phyloP scores from a whole-genome alignment of 2,113 vertebrate genomes.

The Dascyllus trimaculatus region DNA sequence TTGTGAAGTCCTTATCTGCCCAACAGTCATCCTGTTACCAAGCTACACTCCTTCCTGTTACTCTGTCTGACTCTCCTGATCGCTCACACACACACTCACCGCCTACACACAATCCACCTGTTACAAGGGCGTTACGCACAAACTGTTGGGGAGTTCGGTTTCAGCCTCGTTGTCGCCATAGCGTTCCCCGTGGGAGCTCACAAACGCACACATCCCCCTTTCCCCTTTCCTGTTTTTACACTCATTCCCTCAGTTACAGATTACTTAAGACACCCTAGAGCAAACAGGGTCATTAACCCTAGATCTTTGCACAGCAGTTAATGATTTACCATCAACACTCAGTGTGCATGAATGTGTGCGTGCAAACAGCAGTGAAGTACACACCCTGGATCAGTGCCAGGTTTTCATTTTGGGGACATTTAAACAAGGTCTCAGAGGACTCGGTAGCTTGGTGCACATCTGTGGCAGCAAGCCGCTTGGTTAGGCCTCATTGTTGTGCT shows the following conservation, averaged over 20 bases:
- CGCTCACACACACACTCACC: neutral
- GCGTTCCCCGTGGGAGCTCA: slow-evolving; percentile 10
- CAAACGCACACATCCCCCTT: neutral
- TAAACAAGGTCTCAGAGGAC: slow-evolving; percentile 12
- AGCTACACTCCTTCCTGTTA: neutral
- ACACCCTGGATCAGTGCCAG: slow-evolving; percentile 6
- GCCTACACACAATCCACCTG: slow-evolving; percentile 24
- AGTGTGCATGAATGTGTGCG: slow-evolving; percentile 5
- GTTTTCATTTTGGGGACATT: slow-evolving; percentile 34
- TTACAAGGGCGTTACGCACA: slow-evolving; percentile 31
- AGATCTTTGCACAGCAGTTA: slow-evolving; percentile 59
- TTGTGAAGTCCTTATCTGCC: slow-evolving; percentile 42
- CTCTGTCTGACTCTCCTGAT: neutral
- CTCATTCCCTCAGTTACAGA: slow-evolving; percentile 48
- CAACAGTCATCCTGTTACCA: slow-evolving; percentile 37
- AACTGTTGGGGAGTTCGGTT: slow-evolving; percentile 1
- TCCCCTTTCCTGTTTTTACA: slow-evolving; percentile 18
- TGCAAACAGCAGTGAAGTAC: slow-evolving; percentile 20
- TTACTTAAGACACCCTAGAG: slow-evolving; percentile 40
- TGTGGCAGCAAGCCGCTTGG: neutral
- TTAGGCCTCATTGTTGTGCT: neutral
- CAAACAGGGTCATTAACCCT: slow-evolving; percentile 63
- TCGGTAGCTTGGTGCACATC: neutral
- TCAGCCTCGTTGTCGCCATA: slow-evolving; percentile 24
- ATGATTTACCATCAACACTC: slow-evolving; percentile 55